phyloP scores from a whole-genome alignment of 1,140 invertebrate genomes.

The Caerostris darwini region DNA sequence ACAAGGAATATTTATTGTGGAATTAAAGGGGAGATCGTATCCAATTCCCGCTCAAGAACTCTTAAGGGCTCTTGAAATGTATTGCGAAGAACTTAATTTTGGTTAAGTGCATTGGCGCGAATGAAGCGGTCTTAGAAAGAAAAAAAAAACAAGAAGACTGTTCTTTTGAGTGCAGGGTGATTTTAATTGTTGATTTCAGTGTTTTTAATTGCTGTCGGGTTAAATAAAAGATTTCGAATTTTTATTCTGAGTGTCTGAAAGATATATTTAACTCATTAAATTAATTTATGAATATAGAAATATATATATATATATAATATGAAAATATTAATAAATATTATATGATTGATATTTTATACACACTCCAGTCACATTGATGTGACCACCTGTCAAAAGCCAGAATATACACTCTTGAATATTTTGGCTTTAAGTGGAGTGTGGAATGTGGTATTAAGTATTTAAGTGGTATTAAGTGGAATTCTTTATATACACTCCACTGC shows the following conservation, averaged over 20 bases:
- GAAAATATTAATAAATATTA: too few relatives aligned
- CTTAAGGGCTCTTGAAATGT: neutral
- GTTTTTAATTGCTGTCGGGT: neutral
- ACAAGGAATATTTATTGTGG: neutral
- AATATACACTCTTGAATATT: too few relatives aligned
- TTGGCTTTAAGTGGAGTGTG: too few relatives aligned
- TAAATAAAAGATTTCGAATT: neutral
- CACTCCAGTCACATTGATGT: too few relatives aligned
- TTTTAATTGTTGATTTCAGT: neutral
- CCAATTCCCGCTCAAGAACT: neutral
- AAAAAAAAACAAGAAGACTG: neutral
- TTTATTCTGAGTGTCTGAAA: neutral
- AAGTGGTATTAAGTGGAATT: too few relatives aligned
- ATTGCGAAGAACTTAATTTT: neutral
- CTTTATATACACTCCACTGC: too few relatives aligned
- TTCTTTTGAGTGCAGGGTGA: neutral
- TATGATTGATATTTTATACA: too few relatives aligned
- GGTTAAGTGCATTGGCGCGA: neutral
- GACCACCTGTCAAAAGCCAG: too few relatives aligned
- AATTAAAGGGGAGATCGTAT: neutral
- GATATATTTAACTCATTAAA: neutral
- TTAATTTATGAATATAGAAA: too few relatives aligned
- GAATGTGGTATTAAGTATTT: too few relatives aligned
- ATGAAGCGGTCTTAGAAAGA: neutral
- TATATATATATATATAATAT: too few relatives aligned